Evolutionary conservation across 2,113 vertebrate species (phyloP).

Genomic region (Oncorhynchus clarkii): DNA sequence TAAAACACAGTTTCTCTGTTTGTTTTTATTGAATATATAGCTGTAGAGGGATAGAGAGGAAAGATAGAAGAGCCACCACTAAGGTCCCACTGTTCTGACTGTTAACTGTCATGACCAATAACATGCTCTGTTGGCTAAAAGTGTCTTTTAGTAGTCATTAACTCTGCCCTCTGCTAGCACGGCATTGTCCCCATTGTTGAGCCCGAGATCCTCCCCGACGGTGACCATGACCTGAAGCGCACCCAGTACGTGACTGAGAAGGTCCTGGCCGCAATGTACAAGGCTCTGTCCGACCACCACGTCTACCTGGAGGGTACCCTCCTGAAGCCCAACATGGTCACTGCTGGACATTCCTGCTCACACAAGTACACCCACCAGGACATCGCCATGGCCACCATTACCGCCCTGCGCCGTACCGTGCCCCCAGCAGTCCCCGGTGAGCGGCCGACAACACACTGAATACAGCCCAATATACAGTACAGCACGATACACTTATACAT

Average conservation of each 20-base stretch:
- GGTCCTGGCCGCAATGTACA: conserved; percentile 88
- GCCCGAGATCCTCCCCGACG: conserved; percentile 91
- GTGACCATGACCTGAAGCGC: conserved; percentile 89
- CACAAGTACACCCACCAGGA: conserved; percentile 84
- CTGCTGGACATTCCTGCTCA: conserved; percentile 85
- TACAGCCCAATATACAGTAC: background rate
- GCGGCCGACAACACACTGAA: background rate
- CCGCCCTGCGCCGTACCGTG: conserved; percentile 86
- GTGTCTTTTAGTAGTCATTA: background rate
- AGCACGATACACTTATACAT: background rate
- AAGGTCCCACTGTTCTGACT: no score
- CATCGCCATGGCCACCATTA: conserved; percentile 89
- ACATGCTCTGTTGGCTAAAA: background rate
- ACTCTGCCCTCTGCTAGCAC: conserved; percentile 67
- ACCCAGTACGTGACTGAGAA: conserved; percentile 91
- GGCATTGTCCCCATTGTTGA: conserved; percentile 93
- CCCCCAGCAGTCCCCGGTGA: conserved; percentile 86
- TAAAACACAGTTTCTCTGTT: no score
- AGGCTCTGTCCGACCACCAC: conserved; percentile 90
- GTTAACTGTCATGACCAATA: background rate
- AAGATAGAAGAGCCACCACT: no score
- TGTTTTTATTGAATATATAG: no score
- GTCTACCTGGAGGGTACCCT: conserved; percentile 90
- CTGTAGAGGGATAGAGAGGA: no score
- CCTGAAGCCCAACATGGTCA: conserved; percentile 94